Percentiles rank a stretch among this genome's conserved stretches.
Conservation (phyloP, 2,888 invertebrate genomes). For the Eupeodes latifasciatus region DNA sequence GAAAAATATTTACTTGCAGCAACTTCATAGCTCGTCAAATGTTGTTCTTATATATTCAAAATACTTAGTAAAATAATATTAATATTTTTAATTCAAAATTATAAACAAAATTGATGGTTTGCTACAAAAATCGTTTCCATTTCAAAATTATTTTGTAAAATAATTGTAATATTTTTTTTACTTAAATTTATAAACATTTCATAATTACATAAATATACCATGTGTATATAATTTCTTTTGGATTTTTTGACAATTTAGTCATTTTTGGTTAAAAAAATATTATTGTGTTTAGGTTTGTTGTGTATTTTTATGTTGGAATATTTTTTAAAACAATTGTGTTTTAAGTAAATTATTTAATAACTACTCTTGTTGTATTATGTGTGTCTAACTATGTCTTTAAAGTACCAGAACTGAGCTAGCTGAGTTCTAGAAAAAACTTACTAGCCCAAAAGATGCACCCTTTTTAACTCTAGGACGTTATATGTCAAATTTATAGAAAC, state of each 20-base stretch:
- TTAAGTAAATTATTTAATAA: background rate
- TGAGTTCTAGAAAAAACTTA: no score
- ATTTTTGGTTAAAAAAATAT: conserved; percentile 29
- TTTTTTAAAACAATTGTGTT: background rate
- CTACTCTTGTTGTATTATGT: no score
- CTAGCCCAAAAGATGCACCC: no score
- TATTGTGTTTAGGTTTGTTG: background rate
- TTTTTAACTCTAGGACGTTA: no score
- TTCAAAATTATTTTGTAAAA: conserved; percentile 58
- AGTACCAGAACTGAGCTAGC: no score
- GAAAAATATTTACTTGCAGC: conserved; percentile 81
- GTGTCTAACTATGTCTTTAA: no score
- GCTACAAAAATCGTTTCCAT: conserved; percentile 77
- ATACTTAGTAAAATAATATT: conserved; percentile 61
- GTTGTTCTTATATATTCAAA: conserved; percentile 51
- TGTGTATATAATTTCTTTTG: background rate
- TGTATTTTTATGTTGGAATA: background rate
- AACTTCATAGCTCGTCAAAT: conserved; percentile 84
- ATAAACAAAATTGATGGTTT: conserved; percentile 60
- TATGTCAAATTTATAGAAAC: no score
- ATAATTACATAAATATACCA: background rate
- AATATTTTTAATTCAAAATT: conserved; percentile 11
- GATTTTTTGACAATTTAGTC: conserved; percentile 61
- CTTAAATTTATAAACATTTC: background rate
- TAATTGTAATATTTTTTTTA: conserved; percentile 15